phyloP scores from a whole-genome alignment of 2,888 invertebrate species.

The Pheosia tremula region DNA sequence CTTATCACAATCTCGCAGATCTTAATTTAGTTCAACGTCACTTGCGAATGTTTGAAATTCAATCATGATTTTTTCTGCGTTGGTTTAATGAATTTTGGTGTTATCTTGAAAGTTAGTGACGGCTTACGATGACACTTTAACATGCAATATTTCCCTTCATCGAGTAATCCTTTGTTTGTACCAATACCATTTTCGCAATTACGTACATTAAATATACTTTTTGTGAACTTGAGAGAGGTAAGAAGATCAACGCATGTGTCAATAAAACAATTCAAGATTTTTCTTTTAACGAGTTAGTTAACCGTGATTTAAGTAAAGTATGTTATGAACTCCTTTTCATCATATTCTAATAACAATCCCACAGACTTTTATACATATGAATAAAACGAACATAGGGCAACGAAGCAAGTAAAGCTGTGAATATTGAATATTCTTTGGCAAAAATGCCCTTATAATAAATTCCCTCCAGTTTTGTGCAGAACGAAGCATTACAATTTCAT shows the following conservation, averaged over 20 bases:
- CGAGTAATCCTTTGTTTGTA: conserved; percentile 21
- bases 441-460: conserved; percentile 21
- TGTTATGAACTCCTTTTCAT: too few relatives aligned
- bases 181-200: too few relatives aligned
- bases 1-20: neutral
- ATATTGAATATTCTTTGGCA: conserved; percentile 1
- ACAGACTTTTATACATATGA: neutral
- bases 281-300: too few relatives aligned
- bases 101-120: conserved; percentile 34
- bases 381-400: neutral
- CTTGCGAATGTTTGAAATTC: conserved; percentile 26
- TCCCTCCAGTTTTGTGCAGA: conserved; percentile 5
- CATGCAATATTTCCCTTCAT: conserved; percentile 7
- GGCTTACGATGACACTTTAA: conserved; percentile 26
- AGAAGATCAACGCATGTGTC: too few relatives aligned
- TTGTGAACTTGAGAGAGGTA: too few relatives aligned
- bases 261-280: too few relatives aligned
- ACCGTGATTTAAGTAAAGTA: too few relatives aligned
- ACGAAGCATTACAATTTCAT: neutral
- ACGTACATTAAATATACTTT: too few relatives aligned
- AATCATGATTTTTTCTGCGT: conserved; percentile 34
- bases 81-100: conserved; percentile 38
- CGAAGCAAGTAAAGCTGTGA: conserved; percentile 8
- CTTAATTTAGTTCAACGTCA: conserved; percentile 4
- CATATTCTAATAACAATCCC: too few relatives aligned